Percentiles rank a stretch among this genome's conserved stretches.
phyloP scores from a whole-genome alignment of 2,888 invertebrate species.

The Agrilus mali region DNA sequence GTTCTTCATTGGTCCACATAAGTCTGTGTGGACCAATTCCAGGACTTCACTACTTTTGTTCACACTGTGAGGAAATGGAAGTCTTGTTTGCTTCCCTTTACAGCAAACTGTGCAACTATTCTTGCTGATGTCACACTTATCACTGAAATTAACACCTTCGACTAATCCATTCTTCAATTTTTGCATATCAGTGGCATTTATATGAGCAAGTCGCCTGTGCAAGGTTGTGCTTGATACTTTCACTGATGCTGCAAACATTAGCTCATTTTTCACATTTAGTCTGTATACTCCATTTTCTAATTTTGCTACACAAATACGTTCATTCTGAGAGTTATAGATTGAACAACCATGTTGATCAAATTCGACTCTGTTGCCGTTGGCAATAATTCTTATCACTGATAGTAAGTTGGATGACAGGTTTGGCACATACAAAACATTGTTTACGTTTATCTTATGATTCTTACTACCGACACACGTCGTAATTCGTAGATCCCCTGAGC shows the following conservation, averaged over 20 bases:
- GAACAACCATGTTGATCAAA: not conserved
- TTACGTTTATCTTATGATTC: too few species aligned
- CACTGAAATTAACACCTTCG: slow-evolving; percentile 1
- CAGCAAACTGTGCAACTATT: slow-evolving; percentile 12
- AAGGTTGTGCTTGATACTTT: not conserved
- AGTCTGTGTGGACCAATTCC: slow-evolving; percentile 9
- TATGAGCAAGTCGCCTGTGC: slow-evolving; percentile 10
- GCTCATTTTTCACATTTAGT: slow-evolving; percentile 2
- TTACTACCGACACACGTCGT: not conserved
- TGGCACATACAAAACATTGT: not conserved
- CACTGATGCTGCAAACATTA: not conserved
- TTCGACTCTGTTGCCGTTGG: not conserved
- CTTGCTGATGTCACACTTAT: slow-evolving; percentile 5
- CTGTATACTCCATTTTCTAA: not conserved
- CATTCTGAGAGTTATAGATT: not conserved
- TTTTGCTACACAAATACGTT: not conserved
- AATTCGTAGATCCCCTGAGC: not conserved
- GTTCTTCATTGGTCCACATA: slow-evolving; percentile 2
- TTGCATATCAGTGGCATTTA: slow-evolving; percentile 6
- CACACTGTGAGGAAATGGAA: slow-evolving; percentile 14
- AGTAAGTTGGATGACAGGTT: not conserved
- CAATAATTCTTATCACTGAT: slow-evolving; percentile 1
- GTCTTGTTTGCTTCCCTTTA: slow-evolving; percentile 20
- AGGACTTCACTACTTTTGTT: slow-evolving; percentile 4
- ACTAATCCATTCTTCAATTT: slow-evolving; percentile 7